Evolutionary conservation across 2,113 vertebrate genomes (phyloP), one percentile per base, ranked within the genome.

Genomic region (Saguinus midas): DNA sequence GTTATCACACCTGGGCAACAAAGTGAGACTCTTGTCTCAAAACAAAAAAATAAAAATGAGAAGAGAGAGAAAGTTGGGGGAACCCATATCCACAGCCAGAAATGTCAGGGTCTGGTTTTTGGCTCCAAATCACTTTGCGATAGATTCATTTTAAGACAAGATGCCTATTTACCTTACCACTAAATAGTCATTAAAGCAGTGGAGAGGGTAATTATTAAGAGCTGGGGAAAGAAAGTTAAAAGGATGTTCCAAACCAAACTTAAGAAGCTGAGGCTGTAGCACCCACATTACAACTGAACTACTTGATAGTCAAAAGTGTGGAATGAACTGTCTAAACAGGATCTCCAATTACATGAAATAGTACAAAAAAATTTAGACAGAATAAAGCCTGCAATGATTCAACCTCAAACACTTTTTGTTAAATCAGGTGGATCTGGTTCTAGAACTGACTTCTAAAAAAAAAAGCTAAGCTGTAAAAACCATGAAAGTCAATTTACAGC

Each of bases 391-490:
- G 29, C 48, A 82, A 55, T 43, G 29, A 95, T 80, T 92, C 70
- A 29, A 92, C 20, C 35, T 95, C 82, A 75, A 95, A 91, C 37
- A 70, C 12, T 70, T 93, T 48, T 88, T 79, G 64, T 90, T 86
- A 94, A 95, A 40, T 82, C 58, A 82, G 48, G 18, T 83, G 43
- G 5, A 25, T 68, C 40, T 66, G 29, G 23, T 57, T 96, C 52
- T 87, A 84, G 40, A 95, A 95, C 48, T 83, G n/a, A 92, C 73
- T 90, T 97, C 29, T 72, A 48, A 86, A 27, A 32, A 73, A 40
- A 91, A 96, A 91, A 11, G 14, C 6, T 37, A 91, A 86, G 16
- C 68, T 90, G 55, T 92, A 83, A 91, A 96, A 82, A 75, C 25
- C 87, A 0, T n/a, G 21, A 80, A 92, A 83, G 52, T 91, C 1